A percentile compares a stretch with the other conserved stretches of the same genome.
Evolutionary conservation across 1,140 invertebrate genomes (phyloP).

Genomic region (Psilanteris sp.): DNA sequence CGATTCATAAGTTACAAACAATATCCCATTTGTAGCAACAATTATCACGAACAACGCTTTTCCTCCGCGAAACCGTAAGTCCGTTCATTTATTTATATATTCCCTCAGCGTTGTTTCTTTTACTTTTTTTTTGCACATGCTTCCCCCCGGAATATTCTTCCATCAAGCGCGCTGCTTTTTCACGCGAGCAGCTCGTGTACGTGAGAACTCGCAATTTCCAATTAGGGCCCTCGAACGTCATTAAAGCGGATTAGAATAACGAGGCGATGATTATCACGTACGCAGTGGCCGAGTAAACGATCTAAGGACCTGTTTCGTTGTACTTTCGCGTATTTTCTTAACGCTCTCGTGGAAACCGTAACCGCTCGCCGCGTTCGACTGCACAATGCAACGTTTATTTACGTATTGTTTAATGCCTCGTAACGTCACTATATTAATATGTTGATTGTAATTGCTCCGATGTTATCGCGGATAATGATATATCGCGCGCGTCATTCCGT

Average conservation of each 20-base stretch:
- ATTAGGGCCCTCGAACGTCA: conserved; percentile 60
- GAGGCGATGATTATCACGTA: conserved; percentile 65
- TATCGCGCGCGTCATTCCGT: conserved; percentile 1
- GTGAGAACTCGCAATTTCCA: conserved; percentile 61
- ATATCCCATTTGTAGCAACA: too few relatives aligned
- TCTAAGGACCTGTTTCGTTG: conserved; percentile 22
- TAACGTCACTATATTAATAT: conserved; percentile 44
- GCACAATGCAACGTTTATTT: conserved; percentile 31
- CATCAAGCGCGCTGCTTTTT: conserved; percentile 33
- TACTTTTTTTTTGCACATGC: not conserved
- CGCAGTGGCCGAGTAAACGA: conserved; percentile 55
- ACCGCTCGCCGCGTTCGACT: not conserved
- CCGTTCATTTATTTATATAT: conserved; percentile 28
- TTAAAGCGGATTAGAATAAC: conserved; percentile 64
- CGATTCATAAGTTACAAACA: too few relatives aligned
- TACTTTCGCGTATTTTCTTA: conserved; percentile 48
- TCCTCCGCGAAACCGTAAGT: too few relatives aligned
- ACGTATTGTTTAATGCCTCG: conserved; percentile 45
- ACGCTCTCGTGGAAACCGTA: conserved; percentile 53
- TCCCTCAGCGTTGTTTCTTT: too few relatives aligned
- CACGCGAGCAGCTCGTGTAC: conserved; percentile 39
- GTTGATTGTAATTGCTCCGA: conserved; percentile 36
- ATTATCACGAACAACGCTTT: too few relatives aligned
- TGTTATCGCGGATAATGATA: conserved; percentile 50
- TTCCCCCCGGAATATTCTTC: conserved; percentile 30